Conservation (phyloP, 2,888 invertebrate genomes). For the Plebejus melissa region DNA sequence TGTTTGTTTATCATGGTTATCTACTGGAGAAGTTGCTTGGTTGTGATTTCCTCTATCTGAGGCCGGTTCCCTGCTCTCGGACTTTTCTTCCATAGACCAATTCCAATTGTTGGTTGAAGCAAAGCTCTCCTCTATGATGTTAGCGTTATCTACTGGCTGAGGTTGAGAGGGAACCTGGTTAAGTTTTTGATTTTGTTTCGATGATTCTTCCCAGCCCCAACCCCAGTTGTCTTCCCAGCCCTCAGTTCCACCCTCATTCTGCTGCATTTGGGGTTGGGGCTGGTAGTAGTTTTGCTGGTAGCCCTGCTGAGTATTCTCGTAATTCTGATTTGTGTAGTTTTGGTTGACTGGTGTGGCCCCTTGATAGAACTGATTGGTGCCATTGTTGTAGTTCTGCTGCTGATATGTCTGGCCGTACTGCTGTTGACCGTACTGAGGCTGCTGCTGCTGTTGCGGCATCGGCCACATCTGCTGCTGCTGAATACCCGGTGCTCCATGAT, state of each 20-base stretch:
- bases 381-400: conserved; percentile 53
- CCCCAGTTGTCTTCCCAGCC: conserved; percentile 76
- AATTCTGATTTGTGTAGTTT: conserved; percentile 53
- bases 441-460: conserved; percentile 45
- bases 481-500: conserved; percentile 45
- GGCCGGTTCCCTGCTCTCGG: conserved; percentile 44
- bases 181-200: conserved; percentile 58
- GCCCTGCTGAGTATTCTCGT: conserved; percentile 47
- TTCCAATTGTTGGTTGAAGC: conserved; percentile 79
- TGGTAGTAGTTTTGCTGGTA: conserved; percentile 59
- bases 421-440: conserved; percentile 64
- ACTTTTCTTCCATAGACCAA: conserved; percentile 78
- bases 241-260: conserved; percentile 48
- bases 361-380: conserved; percentile 60
- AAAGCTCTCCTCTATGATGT: conserved; percentile 80
- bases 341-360: conserved; percentile 55
- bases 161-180: conserved; percentile 41
- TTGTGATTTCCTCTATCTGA: conserved; percentile 42
- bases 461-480: conserved; percentile 62
- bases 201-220: conserved; percentile 81
- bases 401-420: conserved; percentile 58
- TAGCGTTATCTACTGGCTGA: conserved; percentile 59
- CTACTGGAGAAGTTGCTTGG: conserved; percentile 37
- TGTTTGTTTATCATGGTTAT: conserved; percentile 43
- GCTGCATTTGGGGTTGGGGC: conserved; percentile 51